phyloP scores from a whole-genome alignment of 2,888 invertebrate genomes.

The Pyralis farinalis region DNA sequence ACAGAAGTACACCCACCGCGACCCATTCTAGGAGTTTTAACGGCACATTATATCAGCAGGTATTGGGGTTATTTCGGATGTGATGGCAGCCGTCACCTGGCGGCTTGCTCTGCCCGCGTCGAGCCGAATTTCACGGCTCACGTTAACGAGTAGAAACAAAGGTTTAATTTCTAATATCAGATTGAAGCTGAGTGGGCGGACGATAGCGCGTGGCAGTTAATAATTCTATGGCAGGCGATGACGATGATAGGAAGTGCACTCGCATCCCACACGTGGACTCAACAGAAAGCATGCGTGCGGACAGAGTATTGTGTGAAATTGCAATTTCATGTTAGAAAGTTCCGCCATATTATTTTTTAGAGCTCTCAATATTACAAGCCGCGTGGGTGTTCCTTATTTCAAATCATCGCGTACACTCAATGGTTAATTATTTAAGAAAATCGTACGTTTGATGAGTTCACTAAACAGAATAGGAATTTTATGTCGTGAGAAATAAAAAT shows the following conservation, averaged over 20 bases:
- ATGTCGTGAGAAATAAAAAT: too few relatives aligned
- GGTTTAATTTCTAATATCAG: constrained; percentile 26
- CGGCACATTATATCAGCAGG: too few relatives aligned
- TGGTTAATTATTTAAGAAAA: too few relatives aligned
- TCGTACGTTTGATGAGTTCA: too few relatives aligned
- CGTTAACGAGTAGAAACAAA: constrained; percentile 39
- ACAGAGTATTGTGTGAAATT: constrained; percentile 32
- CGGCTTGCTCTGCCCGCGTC: too few relatives aligned
- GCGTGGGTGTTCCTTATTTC: neutral
- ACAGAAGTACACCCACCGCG: too few relatives aligned
- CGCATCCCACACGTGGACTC: constrained; percentile 29
- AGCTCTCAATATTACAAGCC: neutral
- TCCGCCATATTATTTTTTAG: neutral
- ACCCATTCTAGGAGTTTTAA: too few relatives aligned
- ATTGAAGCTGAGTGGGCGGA: constrained; percentile 28
- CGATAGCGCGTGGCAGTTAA: constrained; percentile 12
- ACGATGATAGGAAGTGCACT: constrained; percentile 17
- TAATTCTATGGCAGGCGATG: constrained; percentile 4
- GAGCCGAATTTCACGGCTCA: constrained; percentile 28
- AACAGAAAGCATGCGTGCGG: neutral
- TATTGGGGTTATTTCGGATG: too few relatives aligned
- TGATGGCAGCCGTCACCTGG: too few relatives aligned
- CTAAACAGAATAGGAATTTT: too few relatives aligned
- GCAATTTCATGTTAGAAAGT: constrained; percentile 26
- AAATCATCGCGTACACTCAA: too few relatives aligned